These are phyloP conservation scores for Littorina saxatilis DNA, from an alignment of 1,140 invertebrate genomes.

Conservation along the genomic window DNA sequence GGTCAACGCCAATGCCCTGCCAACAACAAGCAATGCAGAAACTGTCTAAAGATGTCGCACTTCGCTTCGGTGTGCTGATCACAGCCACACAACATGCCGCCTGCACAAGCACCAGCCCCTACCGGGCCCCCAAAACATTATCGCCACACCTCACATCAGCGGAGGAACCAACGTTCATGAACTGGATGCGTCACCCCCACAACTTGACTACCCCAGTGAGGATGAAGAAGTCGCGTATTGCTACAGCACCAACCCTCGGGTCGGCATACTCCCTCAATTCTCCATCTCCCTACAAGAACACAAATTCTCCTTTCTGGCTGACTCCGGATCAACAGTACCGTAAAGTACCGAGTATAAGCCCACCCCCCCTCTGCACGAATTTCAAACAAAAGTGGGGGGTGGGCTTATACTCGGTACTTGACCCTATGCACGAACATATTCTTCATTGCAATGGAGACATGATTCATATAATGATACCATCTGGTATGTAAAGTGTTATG, in stretches of 20 bases:
- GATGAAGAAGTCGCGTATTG: not conserved
- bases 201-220: not conserved
- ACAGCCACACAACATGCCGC: not conserved
- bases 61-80: not conserved
- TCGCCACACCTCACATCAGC: no score
- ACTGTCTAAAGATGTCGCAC: not conserved
- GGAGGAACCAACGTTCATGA: no score
- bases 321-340: conserved; percentile 15
- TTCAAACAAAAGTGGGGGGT: no score
- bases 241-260: not conserved
- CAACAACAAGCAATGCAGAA: not conserved
- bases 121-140: no score
- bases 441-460: no score
- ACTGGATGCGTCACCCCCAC: not conserved
- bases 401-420: no score
- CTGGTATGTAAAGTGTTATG: no score
- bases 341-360: no score
- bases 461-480: no score
- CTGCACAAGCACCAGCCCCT: no score
- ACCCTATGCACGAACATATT: no score
- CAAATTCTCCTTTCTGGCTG: not conserved
- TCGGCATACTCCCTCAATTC: not conserved
- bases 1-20: conserved; percentile 1
- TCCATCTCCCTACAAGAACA: not conserved
- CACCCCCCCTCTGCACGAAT: no score